A percentile compares a stretch with the other conserved stretches of the same genome.
phyloP scores from a whole-genome alignment of 2,797 vertebrate genomes.

The Masticophis lateralis region DNA sequence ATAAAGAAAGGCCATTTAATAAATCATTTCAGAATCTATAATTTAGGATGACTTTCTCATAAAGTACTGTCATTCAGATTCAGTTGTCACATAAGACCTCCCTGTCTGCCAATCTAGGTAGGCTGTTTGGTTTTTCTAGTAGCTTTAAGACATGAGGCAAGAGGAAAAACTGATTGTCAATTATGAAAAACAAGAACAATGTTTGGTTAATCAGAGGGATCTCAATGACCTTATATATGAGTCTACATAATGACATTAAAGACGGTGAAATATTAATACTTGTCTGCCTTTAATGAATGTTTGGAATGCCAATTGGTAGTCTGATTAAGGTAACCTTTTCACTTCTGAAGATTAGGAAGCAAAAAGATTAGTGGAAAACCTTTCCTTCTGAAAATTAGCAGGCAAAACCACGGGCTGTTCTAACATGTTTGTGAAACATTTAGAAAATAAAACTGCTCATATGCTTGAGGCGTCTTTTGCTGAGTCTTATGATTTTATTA shows the following conservation, averaged over 20 bases:
- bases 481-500: neutral
- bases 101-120: neutral
- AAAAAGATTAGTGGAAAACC: neutral
- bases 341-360: neutral
- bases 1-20: neutral
- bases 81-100: neutral
- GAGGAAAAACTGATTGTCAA: neutral
- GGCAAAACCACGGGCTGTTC: neutral
- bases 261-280: neutral
- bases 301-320: neutral
- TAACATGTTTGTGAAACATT: neutral
- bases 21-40: constrained; percentile 9
- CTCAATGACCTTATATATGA: neutral
- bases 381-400: neutral
- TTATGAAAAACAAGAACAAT: neutral
- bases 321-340: neutral
- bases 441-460: neutral
- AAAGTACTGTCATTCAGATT: neutral
- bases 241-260: neutral
- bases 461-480: neutral
- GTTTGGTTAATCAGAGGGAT: neutral
- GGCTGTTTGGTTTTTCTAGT: neutral
- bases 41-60: neutral
- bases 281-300: neutral
- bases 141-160: neutral